phyloP scores from a whole-genome alignment of 2,888 invertebrate species.

The Cotesia congregata region DNA sequence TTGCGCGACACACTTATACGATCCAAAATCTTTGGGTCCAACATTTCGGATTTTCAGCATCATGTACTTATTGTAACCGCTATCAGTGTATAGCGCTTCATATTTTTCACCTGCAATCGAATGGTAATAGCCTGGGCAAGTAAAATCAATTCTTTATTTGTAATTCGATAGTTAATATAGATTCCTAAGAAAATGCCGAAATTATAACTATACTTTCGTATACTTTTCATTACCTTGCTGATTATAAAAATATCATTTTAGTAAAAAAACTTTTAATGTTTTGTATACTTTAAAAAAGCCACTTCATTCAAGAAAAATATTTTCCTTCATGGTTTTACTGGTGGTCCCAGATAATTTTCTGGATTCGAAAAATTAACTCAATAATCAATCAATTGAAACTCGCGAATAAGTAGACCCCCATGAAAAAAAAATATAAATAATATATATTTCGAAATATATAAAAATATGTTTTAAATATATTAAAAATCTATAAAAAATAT shows the following conservation, averaged over 20 bases:
- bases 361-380: too few species aligned
- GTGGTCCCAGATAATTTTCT: too few species aligned
- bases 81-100: conserved; percentile 86
- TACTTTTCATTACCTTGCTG: background rate
- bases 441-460: too few species aligned
- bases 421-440: too few species aligned
- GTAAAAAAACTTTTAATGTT: background rate
- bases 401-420: too few species aligned
- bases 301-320: too few species aligned
- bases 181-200: background rate
- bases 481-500: too few species aligned
- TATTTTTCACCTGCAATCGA: conserved; percentile 85
- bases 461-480: too few species aligned
- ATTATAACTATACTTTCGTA: conserved; percentile 1
- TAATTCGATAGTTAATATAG: background rate
- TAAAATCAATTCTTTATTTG: conserved; percentile 54
- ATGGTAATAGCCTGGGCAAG: conserved; percentile 66
- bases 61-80: conserved; percentile 92
- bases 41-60: conserved; percentile 89
- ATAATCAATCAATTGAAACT: too few species aligned
- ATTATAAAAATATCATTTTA: background rate
- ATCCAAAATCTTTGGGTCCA: conserved; percentile 84
- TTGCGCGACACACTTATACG: conserved; percentile 92
- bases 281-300: too few species aligned
- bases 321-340: too few species aligned